These are phyloP conservation scores for Cetonia aurata DNA, from an alignment of 2,888 invertebrate species.

Conservation along the genomic window DNA sequence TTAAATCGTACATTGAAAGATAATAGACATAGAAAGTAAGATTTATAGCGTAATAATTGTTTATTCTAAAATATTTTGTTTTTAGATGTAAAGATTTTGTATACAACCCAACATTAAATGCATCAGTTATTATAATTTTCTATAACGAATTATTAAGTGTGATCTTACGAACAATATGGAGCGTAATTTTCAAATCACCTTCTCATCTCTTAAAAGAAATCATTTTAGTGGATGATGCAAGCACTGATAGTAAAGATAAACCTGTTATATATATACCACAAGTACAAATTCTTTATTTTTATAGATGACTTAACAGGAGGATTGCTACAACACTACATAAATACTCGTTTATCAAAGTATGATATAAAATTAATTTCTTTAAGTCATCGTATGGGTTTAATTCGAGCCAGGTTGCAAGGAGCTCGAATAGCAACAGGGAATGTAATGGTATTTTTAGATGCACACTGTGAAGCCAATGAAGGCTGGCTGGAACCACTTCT, in stretches of 20 bases:
- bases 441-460: constrained; percentile 88
- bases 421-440: constrained; percentile 86
- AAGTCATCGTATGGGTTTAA: constrained; percentile 84
- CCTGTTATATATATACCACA: constrained; percentile 50
- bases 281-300: too few relatives aligned
- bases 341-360: constrained; percentile 76
- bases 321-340: constrained; percentile 84
- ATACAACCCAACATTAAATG: constrained; percentile 76
- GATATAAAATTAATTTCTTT: constrained; percentile 81
- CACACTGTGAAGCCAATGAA: constrained; percentile 88
- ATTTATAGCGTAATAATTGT: constrained; percentile 35
- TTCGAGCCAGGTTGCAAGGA: constrained; percentile 90
- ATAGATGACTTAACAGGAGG: constrained; percentile 58
- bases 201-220: constrained; percentile 86
- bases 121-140: constrained; percentile 80
- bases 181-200: constrained; percentile 84
- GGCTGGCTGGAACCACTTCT: constrained; percentile 93
- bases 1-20: constrained; percentile 83
- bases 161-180: constrained; percentile 87
- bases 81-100: constrained; percentile 72
- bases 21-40: constrained; percentile 69
- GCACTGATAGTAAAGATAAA: constrained; percentile 74
- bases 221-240: constrained; percentile 94
- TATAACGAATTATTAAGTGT: constrained; percentile 83
- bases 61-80: constrained; percentile 3